Evolutionary conservation across 2,888 invertebrate species (phyloP), one percentile per base, ranked within the genome.

Genomic region (Himalopsyche tibetana): DNA sequence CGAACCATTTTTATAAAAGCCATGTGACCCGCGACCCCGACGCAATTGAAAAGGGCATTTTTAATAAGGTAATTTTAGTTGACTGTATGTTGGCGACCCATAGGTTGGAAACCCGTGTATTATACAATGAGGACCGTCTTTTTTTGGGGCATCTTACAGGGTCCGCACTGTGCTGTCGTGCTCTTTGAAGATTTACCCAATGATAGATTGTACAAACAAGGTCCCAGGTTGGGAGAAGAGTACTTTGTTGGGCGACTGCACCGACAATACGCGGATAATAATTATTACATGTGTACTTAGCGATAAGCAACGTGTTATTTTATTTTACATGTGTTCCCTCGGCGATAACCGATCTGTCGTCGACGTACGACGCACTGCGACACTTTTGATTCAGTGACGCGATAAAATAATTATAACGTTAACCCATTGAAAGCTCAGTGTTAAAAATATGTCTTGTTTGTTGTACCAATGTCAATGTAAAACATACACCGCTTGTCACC

Each of bases 131-230:
- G 15, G 15, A 51, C 15, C 12, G 15, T 51, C 15, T 15, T 19
- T 63, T 19, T 19, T 3, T 63, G n/a, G 4, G 63, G 11, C 28
- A 63, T 9, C 63, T 2, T 2, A 63, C 63, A 63, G 19, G 63
- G n/a, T 19, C 63, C 19, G 51, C 63, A 1, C 63, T 19, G 19
- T 63, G n/a, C 11, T 69, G 45, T 80, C 38, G 79, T 81, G 74
- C 45, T 87, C 87, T 87, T 85, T 87, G 86, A 84, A 84, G 86
- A 86, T 87, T 82, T 86, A 86, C 82, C 69, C 51, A 55, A 80
- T 81, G 83, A 87, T 87, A 82, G 69, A 85, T 87, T 83, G 85
- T 74, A 84, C 56, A 82, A 87, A 87, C 85, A 87, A 28, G 55
- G 42, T 42, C 45, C 51, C 15, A 15, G 84, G 80, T 84, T 80